Evolutionary conservation across 2,888 invertebrate genomes (phyloP), one percentile per base, ranked within the genome.

Genomic region (Ceraclea dissimilis): DNA sequence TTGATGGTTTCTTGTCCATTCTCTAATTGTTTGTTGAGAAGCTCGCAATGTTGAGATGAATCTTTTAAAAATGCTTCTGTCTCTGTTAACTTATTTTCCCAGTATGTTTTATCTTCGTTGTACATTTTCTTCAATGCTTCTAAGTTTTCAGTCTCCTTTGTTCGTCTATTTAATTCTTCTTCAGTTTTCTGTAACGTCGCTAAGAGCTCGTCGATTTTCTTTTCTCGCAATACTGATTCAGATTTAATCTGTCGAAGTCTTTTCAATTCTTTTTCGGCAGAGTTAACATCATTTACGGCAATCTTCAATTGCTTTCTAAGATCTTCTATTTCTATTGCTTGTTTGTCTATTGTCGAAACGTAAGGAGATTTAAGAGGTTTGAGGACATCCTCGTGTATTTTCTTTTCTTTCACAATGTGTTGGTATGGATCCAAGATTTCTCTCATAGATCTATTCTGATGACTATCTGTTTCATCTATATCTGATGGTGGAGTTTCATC

Each of bases 171-270:
- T 54, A 88, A 70, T 70, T 90, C 87, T 63, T 85, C 84, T 67
- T 91, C 90, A 60, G 85, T 88, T 65, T 84, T 82, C 67, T 91
- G 86, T 57, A 91, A 73, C n/a, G 83, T 81, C 46, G 79, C 79
- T 44, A 91, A 78, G 61, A 91, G 72, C 64, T 91, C 90, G 63
- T 90, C 87, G 75, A 90, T 84, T 68, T 85, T 82, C 64, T 84
- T 82, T 67, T 90, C 89, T 61, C 85, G 79, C 60, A 83, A 74
- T 51, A 82, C 79, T 51, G 87, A 84, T 64, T 90, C 89, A 22
- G 80, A 75, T 70, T 85, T 84, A 47, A 84, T 70, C 69, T 85
- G 85, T 48, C 86, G 81, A 60, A 89, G 71, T 64, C 86, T 80
- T 52, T 83, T 79, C 60, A 90, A 79, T 67, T 90, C 89, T 60